Percentiles rank a stretch among this genome's conserved stretches.
Evolutionary conservation across 2,797 vertebrate species (phyloP).

Genomic region (Neosilurus hyrtlii): DNA sequence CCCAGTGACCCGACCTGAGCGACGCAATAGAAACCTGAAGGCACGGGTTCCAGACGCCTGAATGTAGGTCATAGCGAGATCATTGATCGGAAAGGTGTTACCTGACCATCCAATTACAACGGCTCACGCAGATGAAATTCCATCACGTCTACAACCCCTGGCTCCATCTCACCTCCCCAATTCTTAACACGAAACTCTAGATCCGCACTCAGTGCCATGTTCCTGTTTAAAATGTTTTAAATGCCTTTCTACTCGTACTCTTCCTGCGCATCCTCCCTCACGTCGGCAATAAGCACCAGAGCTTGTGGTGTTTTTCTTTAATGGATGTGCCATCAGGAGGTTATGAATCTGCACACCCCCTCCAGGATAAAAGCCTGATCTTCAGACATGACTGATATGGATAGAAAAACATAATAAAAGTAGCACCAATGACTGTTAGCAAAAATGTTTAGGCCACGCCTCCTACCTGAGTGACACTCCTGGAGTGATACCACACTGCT

Average conservation of each 20-base stretch:
- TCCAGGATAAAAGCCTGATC: too few relatives aligned
- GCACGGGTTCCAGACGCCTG: conserved; percentile 58
- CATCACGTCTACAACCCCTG: not conserved
- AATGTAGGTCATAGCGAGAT: conserved; percentile 66
- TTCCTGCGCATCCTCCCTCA: too few relatives aligned
- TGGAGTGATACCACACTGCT: not conserved
- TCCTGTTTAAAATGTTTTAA: not conserved
- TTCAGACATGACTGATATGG: not conserved
- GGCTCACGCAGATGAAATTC: conserved; percentile 21
- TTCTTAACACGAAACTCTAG: not conserved
- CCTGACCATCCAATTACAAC: conserved; percentile 61
- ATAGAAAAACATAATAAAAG: not conserved
- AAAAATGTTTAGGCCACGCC: not conserved
- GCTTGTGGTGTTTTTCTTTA: too few relatives aligned
- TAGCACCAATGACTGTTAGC: too few relatives aligned
- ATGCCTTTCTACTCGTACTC: too few relatives aligned
- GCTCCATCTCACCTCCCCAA: conserved; percentile 13
- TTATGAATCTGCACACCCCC: too few relatives aligned
- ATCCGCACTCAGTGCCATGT: not conserved
- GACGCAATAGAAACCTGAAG: conserved; percentile 43
- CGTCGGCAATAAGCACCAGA: too few relatives aligned
- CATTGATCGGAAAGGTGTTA: conserved; percentile 59
- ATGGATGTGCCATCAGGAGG: too few relatives aligned
- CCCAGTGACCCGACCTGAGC: not conserved
- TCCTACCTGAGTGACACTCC: not conserved